These are phyloP conservation scores for Pardosa pseudoannulata DNA, from an alignment of 2,888 invertebrate genomes.

Conservation along the genomic window DNA sequence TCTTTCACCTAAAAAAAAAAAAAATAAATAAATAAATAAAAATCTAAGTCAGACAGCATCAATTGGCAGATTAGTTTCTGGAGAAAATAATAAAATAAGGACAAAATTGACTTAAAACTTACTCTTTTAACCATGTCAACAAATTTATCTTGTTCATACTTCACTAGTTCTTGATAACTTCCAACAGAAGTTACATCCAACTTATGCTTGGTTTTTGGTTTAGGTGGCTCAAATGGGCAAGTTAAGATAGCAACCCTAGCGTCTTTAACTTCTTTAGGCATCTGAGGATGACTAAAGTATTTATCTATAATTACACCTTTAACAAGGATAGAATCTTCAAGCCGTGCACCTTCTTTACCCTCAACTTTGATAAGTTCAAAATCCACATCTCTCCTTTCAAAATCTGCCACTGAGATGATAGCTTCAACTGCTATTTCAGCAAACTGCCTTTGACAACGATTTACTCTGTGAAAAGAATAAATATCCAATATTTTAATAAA, in stretches of 20 bases:
- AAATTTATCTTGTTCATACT: constrained; percentile 97
- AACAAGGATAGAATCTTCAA: constrained; percentile 97
- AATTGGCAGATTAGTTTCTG: too few species aligned
- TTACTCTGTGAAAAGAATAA: constrained; percentile 83
- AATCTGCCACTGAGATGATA: constrained; percentile 95
- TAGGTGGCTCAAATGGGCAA: constrained; percentile 99
- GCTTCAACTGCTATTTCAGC: constrained; percentile 99
- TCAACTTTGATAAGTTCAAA: constrained; percentile 99
- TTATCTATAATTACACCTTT: constrained; percentile 98
- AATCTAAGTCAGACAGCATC: too few species aligned
- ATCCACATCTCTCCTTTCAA: constrained; percentile 95
- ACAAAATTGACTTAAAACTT: constrained; percentile 74
- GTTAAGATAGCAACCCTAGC: constrained; percentile 98
- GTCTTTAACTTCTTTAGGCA: constrained; percentile 92
- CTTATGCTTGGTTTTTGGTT: constrained; percentile 99
- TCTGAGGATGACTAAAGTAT: constrained; percentile 99
- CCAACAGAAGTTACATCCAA: constrained; percentile 96
- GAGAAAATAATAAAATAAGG: background rate
- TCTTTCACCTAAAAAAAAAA: constrained; percentile 86
- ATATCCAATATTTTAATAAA: too few species aligned
- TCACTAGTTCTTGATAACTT: constrained; percentile 92
- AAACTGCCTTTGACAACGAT: constrained; percentile 97
- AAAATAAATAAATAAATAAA: too few species aligned
- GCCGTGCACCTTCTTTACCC: constrained; percentile 96
- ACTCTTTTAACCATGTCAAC: constrained; percentile 91